Evolutionary conservation across 2,888 invertebrate genomes (phyloP).

Genomic region (Nomada ruficornis): DNA sequence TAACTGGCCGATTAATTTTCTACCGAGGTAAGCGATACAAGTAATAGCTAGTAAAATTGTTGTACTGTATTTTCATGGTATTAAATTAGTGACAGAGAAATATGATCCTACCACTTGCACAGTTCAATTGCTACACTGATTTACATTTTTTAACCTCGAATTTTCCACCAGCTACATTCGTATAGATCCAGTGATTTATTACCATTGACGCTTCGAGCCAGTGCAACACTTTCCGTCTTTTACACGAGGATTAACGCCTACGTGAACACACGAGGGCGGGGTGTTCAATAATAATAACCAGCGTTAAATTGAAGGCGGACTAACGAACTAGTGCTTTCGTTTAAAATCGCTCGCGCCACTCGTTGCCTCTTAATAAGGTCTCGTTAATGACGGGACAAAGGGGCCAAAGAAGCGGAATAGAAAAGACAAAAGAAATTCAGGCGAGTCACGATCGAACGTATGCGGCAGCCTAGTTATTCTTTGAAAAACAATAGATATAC

Average conservation of each 20-base stretch:
- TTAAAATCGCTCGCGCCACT: slow-evolving; percentile 33
- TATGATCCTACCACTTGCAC: too few relatives aligned
- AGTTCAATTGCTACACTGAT: too few relatives aligned
- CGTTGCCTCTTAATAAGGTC: slow-evolving; percentile 45
- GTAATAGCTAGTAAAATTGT: too few relatives aligned
- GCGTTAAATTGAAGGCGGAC: slow-evolving; percentile 34
- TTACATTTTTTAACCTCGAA: too few relatives aligned
- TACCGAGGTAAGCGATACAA: too few relatives aligned
- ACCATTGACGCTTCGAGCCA: neutral
- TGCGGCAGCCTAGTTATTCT: slow-evolving; percentile 63
- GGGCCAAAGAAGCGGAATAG: slow-evolving; percentile 35
- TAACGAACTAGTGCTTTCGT: slow-evolving; percentile 42
- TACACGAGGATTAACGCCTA: neutral
- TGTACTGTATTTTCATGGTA: too few relatives aligned
- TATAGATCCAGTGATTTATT: too few relatives aligned
- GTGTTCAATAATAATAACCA: slow-evolving; percentile 31
- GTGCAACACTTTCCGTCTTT: neutral
- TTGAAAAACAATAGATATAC: slow-evolving; percentile 68
- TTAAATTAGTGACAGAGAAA: too few relatives aligned
- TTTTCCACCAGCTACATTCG: too few relatives aligned
- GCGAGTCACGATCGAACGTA: slow-evolving; percentile 62
- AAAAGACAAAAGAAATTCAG: slow-evolving; percentile 53
- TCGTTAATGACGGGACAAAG: slow-evolving; percentile 53
- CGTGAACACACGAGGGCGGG: neutral
- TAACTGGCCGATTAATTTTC: too few relatives aligned